A percentile compares a stretch with the other conserved stretches of the same genome.
These are phyloP conservation scores for Zaprionus bogoriensis DNA, from an alignment of 2,888 invertebrate genomes.

Conservation along the genomic window DNA sequence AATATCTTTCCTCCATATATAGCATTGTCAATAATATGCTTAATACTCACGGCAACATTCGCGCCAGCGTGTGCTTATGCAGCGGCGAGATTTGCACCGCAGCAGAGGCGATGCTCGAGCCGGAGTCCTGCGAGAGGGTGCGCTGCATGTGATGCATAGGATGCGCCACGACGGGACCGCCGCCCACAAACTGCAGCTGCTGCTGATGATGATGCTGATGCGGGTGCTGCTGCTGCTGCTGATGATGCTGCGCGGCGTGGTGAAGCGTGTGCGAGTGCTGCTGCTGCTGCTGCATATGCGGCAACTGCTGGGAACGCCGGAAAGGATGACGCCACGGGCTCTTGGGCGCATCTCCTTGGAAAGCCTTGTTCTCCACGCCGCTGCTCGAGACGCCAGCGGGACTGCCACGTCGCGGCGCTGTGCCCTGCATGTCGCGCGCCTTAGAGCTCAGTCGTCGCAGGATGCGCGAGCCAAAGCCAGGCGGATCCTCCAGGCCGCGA, in stretches of 20 bases:
- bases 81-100: slow-evolving; percentile 83
- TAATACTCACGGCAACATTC: slow-evolving; percentile 82
- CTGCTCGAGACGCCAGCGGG: slow-evolving; percentile 81
- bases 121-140: slow-evolving; percentile 85
- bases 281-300: slow-evolving; percentile 55
- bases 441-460: slow-evolving; percentile 89
- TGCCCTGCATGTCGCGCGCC: slow-evolving; percentile 84
- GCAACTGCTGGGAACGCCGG: slow-evolving; percentile 80
- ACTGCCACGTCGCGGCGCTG: slow-evolving; percentile 68
- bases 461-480: slow-evolving; percentile 87
- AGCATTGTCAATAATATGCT: background rate
- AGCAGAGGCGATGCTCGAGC: slow-evolving; percentile 85
- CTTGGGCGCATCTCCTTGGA: slow-evolving; percentile 87
- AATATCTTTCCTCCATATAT: background rate
- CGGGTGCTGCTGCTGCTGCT: slow-evolving; percentile 27
- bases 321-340: slow-evolving; percentile 90
- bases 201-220: slow-evolving; percentile 65
- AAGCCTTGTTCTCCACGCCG: slow-evolving; percentile 88
- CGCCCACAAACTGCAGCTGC: slow-evolving; percentile 64
- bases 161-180: slow-evolving; percentile 61
- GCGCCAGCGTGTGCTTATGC: slow-evolving; percentile 81
- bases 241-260: slow-evolving; percentile 39
- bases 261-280: slow-evolving; percentile 27
- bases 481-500: slow-evolving; percentile 85
- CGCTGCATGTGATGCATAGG: slow-evolving; percentile 83